phyloP scores from a whole-genome alignment of 2,888 invertebrate genomes.

The Drosophila bunnanda region DNA sequence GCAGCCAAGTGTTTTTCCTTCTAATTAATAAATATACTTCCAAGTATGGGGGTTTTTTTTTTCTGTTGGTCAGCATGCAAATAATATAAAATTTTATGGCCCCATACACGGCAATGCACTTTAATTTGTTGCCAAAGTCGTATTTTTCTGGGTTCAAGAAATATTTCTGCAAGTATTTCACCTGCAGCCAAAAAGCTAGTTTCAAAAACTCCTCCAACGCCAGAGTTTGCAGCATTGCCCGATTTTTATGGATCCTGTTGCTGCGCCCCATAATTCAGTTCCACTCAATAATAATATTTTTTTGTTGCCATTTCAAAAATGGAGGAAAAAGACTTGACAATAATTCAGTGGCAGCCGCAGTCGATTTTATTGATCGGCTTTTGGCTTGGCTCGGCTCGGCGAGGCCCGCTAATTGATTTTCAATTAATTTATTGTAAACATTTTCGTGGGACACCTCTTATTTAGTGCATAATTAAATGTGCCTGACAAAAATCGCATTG shows the following conservation, averaged over 20 bases:
- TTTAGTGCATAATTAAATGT: conserved; percentile 71
- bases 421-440: conserved; percentile 78
- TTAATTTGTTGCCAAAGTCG: conserved; percentile 63
- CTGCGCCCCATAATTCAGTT: conserved; percentile 68
- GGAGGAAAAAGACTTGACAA: conserved; percentile 62
- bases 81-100: conserved; percentile 69
- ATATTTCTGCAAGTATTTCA: conserved; percentile 58
- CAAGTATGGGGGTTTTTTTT: conserved; percentile 21
- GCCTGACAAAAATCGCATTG: conserved; percentile 45
- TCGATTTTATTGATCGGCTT: conserved; percentile 37
- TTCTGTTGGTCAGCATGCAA: conserved; percentile 50
- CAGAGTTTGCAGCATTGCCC: conserved; percentile 5
- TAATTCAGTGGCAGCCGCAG: conserved; percentile 65
- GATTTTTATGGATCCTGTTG: conserved; percentile 45
- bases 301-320: conserved; percentile 72
- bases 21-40: conserved; percentile 74
- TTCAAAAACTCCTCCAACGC: conserved; percentile 6
- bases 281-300: conserved; percentile 67
- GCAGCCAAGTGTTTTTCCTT: conserved; percentile 46
- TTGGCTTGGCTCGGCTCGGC: conserved; percentile 14
- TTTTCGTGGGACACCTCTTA: conserved; percentile 64
- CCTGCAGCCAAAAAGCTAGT: conserved; percentile 53
- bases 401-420: conserved; percentile 74
- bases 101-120: conserved; percentile 73
- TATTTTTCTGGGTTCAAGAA: conserved; percentile 45